Percentiles rank a stretch among this genome's conserved stretches.
phyloP scores from a whole-genome alignment of 2,113 vertebrate genomes.

The Chaenocephalus aceratus region DNA sequence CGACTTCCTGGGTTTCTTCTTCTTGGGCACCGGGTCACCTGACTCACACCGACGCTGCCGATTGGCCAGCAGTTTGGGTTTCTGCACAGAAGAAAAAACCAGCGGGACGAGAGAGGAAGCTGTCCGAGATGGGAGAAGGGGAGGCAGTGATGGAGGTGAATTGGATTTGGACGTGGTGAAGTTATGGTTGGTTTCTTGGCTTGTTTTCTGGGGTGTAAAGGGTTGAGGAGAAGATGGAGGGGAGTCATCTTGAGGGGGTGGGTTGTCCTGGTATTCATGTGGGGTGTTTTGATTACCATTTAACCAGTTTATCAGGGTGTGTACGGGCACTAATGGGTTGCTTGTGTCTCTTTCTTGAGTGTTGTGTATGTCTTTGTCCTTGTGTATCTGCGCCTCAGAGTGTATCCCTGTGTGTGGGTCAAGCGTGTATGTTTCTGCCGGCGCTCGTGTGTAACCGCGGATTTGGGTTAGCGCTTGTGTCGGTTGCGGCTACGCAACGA shows the following conservation, averaged over 20 bases:
- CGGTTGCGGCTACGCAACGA: constrained; percentile 96
- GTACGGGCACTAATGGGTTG: neutral
- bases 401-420: constrained; percentile 27
- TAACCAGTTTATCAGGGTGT: neutral
- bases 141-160: neutral
- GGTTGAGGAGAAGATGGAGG: neutral
- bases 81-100: neutral
- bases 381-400: constrained; percentile 80
- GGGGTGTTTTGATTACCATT: neutral
- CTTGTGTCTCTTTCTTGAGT: neutral
- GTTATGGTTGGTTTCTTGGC: neutral
- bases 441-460: constrained; percentile 83
- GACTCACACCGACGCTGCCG: constrained; percentile 70
- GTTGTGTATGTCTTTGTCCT: constrained; percentile 15
- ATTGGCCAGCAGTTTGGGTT: constrained; percentile 60
- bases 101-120: neutral
- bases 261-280: neutral
- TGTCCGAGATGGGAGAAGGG: neutral
- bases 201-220: neutral
- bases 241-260: neutral
- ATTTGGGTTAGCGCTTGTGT: constrained; percentile 97
- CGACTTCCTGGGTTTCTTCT: constrained; percentile 92
- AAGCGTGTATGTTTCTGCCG: constrained; percentile 5
- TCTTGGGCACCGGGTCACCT: constrained; percentile 86
- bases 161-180: neutral